These are phyloP conservation scores for Peromyscus attwateri DNA, from an alignment of 2,797 vertebrate species.

Conservation along the genomic window DNA sequence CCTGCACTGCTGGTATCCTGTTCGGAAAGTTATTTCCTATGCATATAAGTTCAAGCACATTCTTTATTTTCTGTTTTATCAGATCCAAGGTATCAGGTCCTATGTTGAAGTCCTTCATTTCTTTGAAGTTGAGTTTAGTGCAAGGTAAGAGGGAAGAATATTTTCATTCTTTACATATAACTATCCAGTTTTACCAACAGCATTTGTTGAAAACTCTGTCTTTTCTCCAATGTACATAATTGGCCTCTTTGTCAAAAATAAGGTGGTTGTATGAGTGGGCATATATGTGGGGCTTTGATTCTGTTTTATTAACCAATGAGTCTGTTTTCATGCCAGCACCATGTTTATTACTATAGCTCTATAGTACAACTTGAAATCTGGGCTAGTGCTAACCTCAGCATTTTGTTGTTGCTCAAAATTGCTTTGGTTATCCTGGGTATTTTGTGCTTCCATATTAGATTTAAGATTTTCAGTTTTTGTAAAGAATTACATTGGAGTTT, in stretches of 20 bases:
- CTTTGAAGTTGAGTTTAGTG: background rate
- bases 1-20: background rate
- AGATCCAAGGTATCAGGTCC: background rate
- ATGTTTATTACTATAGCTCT: background rate
- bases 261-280: background rate
- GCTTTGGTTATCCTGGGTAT: background rate
- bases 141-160: background rate
- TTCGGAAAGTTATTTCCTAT: background rate
- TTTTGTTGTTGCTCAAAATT: background rate
- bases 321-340: background rate
- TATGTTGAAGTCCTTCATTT: background rate
- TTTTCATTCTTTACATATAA: background rate
- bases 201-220: background rate
- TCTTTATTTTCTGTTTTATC: background rate
- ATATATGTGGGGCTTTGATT: background rate
- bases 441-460: background rate
- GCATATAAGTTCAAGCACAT: background rate
- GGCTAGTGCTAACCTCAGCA: background rate
- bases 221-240: background rate
- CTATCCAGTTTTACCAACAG: background rate
- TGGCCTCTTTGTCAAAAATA: background rate
- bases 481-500: background rate
- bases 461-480: background rate
- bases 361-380: background rate
- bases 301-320: background rate